Base-by-base conservation (phyloP, 1,140 invertebrate species). In the Oreohelix idahoensis region DNA sequence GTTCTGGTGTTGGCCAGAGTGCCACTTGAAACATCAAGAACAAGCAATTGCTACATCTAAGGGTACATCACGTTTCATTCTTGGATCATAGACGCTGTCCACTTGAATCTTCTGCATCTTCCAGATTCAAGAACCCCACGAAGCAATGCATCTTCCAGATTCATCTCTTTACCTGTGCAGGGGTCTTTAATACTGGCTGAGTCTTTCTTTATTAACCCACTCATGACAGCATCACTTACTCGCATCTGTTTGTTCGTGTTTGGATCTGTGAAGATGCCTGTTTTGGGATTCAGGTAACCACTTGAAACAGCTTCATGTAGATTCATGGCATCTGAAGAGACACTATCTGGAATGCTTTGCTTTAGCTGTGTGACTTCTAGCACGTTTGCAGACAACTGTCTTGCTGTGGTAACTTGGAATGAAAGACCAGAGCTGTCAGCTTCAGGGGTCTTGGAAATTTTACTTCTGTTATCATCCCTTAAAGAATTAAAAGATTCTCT, bases 221-320 rank as follows among this genome's bases (percentile, higher is more conserved):
- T 94, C 90, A 96, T 95, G 77, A 98, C 96, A 51, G 97, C 97
- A 90, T 96, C 95, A 88, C 97, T 95, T 73, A 98, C 94, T 86
- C 96, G 95, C 87, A 98, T 94, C 85, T 95, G 94, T 91, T 95
- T 95, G 86, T 95, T 95, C 51, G 94, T 95, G 85, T 94, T 93
- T 15, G 95, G 94, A 92, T 98, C 96, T 82, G 97, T 92, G 80
- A 98, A 93, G 90, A 97, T 95, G 23, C 97, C 98, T 32, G 96
- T 96, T 91, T 95, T 96, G 4, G 97, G 95, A 92, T 99, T 96
- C n/a, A 99, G 93, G 88, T 85, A 88, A 17, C 90, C 90, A 83
- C 86, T 87, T 32, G 87, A 86, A 26, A 89, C 81, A 42, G 89
- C 87, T 66, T 90, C 90, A 84, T 87, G 86, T 1, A 90, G 79